Conservation (phyloP, 2,113 vertebrate genomes). For the Isichthys henryi region DNA sequence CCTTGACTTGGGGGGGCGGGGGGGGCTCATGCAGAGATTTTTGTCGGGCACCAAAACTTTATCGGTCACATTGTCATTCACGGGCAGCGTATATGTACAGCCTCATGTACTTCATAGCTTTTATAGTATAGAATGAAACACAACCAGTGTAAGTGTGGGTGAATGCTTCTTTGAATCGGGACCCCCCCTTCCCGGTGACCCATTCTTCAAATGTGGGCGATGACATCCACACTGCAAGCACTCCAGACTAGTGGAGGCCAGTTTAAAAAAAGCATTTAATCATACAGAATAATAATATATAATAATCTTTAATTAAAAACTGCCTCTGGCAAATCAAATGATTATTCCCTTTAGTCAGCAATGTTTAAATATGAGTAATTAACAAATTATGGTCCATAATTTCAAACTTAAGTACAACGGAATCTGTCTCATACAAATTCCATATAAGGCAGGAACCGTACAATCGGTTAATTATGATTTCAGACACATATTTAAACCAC, state of each 20-base stretch:
- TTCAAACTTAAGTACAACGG: neutral
- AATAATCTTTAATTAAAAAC: neutral
- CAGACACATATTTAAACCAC: neutral
- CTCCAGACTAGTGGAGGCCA: neutral
- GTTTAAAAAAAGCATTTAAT: neutral
- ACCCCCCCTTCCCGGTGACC: neutral
- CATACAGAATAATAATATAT: neutral
- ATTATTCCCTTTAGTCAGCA: neutral
- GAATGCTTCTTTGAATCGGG: neutral
- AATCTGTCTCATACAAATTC: neutral
- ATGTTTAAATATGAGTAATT: neutral
- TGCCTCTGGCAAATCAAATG: neutral
- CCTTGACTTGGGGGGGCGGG: no score
- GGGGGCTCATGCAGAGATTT: no score
- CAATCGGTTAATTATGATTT: neutral
- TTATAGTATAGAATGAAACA: neutral
- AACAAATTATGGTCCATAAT: neutral
- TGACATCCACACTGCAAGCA: neutral
- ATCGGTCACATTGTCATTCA: neutral
- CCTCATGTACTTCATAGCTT: neutral
- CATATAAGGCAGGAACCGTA: neutral
- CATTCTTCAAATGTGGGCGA: neutral
- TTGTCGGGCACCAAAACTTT: neutral
- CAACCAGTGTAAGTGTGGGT: neutral
- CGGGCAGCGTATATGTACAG: neutral